Conservation (phyloP, 35 echinoderm and acorn worm species). For the Diadema setosum region DNA sequence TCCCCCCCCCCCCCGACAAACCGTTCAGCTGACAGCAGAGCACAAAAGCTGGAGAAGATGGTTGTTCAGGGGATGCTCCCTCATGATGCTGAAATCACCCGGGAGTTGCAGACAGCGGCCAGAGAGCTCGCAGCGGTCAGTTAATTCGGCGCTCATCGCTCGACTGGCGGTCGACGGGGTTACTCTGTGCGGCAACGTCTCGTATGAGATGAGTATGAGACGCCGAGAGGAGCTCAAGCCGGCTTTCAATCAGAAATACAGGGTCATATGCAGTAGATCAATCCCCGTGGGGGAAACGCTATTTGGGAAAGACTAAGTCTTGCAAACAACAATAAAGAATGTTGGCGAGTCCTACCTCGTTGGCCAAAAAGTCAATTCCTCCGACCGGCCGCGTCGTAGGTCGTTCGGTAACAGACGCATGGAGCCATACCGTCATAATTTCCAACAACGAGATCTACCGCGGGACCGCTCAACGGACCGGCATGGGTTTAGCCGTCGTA, state of each 20-base stretch:
- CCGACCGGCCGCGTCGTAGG: too few relatives aligned
- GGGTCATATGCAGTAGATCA: too few relatives aligned
- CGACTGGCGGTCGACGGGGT: too few relatives aligned
- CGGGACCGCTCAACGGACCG: not conserved
- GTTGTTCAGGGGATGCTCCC: not conserved
- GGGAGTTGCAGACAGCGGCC: not conserved
- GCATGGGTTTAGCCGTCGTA: too few relatives aligned
- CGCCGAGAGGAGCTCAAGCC: not conserved
- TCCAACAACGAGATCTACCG: not conserved
- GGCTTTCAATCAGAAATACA: not conserved
- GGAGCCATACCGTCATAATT: not conserved
- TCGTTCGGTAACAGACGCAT: too few relatives aligned
- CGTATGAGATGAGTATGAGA: not conserved
- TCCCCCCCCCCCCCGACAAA: not conserved
- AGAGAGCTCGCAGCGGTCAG: not conserved
- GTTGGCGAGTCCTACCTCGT: not conserved
- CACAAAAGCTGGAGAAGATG: not conserved
- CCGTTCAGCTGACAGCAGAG: not conserved
- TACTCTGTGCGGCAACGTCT: too few relatives aligned
- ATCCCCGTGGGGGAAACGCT: not conserved
- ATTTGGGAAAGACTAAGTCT: not conserved
- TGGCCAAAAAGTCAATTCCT: not conserved
- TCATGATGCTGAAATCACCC: not conserved
- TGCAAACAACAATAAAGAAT: not conserved
- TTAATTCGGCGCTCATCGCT: too few relatives aligned